These are phyloP conservation scores for Erinaceus europaeus DNA, from an alignment of 2,113 vertebrate genomes.

Conservation along the genomic window DNA sequence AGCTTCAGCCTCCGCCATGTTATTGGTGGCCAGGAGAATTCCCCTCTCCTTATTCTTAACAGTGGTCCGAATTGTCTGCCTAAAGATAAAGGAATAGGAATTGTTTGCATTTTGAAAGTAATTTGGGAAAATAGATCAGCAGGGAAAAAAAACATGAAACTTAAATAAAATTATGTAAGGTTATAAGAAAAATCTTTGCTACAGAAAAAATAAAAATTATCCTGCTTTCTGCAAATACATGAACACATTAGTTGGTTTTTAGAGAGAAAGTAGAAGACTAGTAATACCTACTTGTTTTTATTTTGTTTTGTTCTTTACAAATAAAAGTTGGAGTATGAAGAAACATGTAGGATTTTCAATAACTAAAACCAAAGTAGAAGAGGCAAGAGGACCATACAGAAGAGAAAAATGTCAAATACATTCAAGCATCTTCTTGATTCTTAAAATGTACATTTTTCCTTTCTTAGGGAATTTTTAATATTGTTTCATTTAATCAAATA, in stretches of 20 bases:
- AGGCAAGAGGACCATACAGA: too few species aligned
- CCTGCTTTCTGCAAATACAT: too few species aligned
- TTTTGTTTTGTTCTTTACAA: too few species aligned
- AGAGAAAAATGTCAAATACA: background rate
- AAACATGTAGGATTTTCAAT: too few species aligned
- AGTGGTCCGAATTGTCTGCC: slow-evolving; percentile 90
- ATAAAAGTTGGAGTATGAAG: too few species aligned
- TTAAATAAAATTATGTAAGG: too few species aligned
- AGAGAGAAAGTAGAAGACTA: background rate
- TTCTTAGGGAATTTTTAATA: background rate
- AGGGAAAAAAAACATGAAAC: background rate
- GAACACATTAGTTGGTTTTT: background rate
- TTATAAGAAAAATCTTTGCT: background rate
- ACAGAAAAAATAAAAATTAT: background rate
- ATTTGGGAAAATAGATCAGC: too few species aligned
- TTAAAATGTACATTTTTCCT: background rate
- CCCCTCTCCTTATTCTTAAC: slow-evolving; percentile 88
- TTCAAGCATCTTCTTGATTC: background rate
- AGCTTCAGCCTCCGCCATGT: slow-evolving; percentile 95
- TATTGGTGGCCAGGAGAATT: slow-evolving; percentile 92
- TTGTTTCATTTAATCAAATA: background rate
- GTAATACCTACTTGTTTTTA: too few species aligned
- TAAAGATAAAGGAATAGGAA: slow-evolving; percentile 52
- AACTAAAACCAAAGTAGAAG: too few species aligned
- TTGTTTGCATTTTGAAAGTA: background rate